Evolutionary conservation across 2,888 invertebrate genomes (phyloP).

Genomic region (Saturnia pavonia): DNA sequence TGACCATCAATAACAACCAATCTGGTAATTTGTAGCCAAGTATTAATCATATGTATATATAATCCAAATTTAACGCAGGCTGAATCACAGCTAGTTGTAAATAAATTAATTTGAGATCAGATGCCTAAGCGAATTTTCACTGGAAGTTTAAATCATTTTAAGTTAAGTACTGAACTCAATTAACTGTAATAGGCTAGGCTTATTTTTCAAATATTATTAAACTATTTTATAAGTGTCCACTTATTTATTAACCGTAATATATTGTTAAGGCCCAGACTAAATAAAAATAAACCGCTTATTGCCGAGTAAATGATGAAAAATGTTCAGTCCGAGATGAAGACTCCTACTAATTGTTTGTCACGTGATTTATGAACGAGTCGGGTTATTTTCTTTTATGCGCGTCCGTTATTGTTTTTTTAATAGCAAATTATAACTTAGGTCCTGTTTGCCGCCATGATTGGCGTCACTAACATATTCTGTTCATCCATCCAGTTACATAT

Average conservation of each 20-base stretch:
- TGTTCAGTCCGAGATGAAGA: conserved; percentile 40
- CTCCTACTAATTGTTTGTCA: conserved; percentile 40
- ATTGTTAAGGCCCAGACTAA: conserved; percentile 48
- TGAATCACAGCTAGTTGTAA: too few relatives aligned
- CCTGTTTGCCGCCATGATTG: too few relatives aligned
- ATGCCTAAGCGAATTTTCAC: neutral
- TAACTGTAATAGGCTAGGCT: neutral
- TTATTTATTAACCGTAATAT: conserved; percentile 58
- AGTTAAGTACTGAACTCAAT: neutral
- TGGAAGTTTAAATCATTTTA: neutral
- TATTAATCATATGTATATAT: too few relatives aligned
- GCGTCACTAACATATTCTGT: too few relatives aligned
- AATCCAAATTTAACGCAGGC: too few relatives aligned
- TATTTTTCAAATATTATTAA: conserved; percentile 21
- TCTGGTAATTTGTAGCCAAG: too few relatives aligned
- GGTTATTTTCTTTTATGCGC: too few relatives aligned
- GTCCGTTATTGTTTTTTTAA: too few relatives aligned
- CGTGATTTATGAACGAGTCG: conserved; percentile 5
- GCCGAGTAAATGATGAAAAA: conserved; percentile 68
- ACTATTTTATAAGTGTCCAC: conserved; percentile 37
- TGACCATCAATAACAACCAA: too few relatives aligned
- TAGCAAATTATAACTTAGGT: too few relatives aligned
- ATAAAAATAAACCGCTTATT: conserved; percentile 64
- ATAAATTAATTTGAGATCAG: too few relatives aligned
- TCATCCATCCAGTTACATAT: too few relatives aligned